These are phyloP conservation scores for Metellina segmentata DNA, from an alignment of 2,888 invertebrate species.

Conservation along the genomic window DNA sequence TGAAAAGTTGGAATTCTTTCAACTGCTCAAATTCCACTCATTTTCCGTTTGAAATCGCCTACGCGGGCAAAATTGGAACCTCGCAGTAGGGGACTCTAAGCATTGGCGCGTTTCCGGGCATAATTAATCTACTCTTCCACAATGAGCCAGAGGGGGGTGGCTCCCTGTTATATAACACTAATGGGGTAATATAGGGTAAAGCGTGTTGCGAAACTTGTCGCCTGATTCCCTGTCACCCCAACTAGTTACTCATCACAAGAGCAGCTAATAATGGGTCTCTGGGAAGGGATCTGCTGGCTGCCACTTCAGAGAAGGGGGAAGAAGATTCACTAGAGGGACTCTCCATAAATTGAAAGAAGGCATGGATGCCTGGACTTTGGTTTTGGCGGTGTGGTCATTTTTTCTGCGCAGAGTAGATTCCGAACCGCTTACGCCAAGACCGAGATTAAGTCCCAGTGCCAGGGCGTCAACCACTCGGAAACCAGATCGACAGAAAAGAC, in stretches of 20 bases:
- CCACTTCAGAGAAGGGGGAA: slow-evolving; percentile 58
- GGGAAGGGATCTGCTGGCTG: slow-evolving; percentile 60
- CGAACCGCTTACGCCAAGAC: too few species aligned
- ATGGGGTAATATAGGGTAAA: slow-evolving; percentile 73
- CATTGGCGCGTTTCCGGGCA: slow-evolving; percentile 58
- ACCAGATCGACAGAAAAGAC: too few species aligned
- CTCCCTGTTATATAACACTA: slow-evolving; percentile 63
- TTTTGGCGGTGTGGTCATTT: too few species aligned
- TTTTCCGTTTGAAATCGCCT: slow-evolving; percentile 28
- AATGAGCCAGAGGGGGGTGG: slow-evolving; percentile 45
- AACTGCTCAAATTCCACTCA: background rate
- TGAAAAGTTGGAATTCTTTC: slow-evolving; percentile 9
- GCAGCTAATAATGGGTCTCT: slow-evolving; percentile 75
- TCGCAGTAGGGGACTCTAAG: background rate
- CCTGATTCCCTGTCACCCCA: slow-evolving; percentile 73
- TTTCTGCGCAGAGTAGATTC: too few species aligned
- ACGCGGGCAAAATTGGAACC: slow-evolving; percentile 47
- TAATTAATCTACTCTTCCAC: slow-evolving; percentile 68
- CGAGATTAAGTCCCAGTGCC: too few species aligned
- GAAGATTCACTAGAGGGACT: slow-evolving; percentile 22
- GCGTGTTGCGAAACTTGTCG: slow-evolving; percentile 75
- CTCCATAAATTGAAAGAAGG: slow-evolving; percentile 9
- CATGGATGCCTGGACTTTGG: too few species aligned
- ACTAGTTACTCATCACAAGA: slow-evolving; percentile 73
- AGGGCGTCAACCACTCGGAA: too few species aligned